A percentile compares a stretch with the other conserved stretches of the same genome.
phyloP scores from a whole-genome alignment of 2,113 vertebrate species.

The Sylvilagus bachmani region DNA sequence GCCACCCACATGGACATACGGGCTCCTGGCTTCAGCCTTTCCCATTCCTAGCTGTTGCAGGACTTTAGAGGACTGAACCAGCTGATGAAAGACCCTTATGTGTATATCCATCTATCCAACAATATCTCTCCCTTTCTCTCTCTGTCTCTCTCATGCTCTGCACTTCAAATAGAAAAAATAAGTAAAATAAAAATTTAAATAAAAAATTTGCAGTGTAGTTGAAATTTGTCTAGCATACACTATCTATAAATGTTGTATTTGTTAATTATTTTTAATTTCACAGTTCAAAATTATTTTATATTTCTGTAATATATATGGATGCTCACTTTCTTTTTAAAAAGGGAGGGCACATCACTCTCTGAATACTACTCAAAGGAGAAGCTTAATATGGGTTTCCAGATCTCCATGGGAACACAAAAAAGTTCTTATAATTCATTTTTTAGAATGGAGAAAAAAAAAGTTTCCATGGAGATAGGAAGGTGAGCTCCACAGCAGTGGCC shows the following conservation, averaged over 20 bases:
- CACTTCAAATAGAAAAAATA: background rate
- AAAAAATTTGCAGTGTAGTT: background rate
- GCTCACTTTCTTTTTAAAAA: background rate
- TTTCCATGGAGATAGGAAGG: conserved; percentile 78
- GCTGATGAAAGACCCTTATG: too few relatives aligned
- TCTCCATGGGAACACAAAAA: conserved; percentile 76
- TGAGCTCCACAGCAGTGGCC: conserved; percentile 37
- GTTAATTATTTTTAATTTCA: conserved; percentile 20
- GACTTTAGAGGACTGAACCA: too few relatives aligned
- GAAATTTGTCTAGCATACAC: background rate
- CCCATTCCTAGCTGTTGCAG: too few relatives aligned
- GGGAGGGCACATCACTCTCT: background rate
- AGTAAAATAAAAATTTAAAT: too few relatives aligned
- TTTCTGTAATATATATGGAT: conserved; percentile 14
- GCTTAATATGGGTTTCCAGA: conserved; percentile 41
- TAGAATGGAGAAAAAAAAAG: conserved; percentile 49
- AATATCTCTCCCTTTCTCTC: too few relatives aligned
- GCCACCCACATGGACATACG: too few relatives aligned
- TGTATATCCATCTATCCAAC: too few relatives aligned
- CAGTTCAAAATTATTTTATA: background rate
- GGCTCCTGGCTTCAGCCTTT: too few relatives aligned
- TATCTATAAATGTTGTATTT: background rate
- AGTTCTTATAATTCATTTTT: conserved; percentile 61
- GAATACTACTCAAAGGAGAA: conserved; percentile 42
- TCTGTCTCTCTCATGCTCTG: too few relatives aligned